Evolutionary conservation across 2,797 vertebrate genomes (phyloP), one percentile per base, ranked within the genome.

Genomic region (Ctenosaura bakeri): DNA sequence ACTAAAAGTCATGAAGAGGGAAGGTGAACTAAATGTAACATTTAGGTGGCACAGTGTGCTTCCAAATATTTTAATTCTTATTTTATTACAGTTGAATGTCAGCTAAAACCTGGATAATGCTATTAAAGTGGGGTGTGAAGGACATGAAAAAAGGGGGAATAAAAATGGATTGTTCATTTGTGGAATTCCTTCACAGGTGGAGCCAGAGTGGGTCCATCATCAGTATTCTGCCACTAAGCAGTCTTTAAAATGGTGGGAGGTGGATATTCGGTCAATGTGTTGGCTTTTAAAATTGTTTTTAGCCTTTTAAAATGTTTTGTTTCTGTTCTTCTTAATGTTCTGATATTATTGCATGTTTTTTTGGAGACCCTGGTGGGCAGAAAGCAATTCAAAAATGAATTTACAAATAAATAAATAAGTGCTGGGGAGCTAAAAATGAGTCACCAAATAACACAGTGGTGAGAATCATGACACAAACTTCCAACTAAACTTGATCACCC

Each of bases 361-460:
- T 77, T 74, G n/a, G 24, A 20, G n/a, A 6, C 35, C n/a, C n/a
- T 74, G 73, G 73, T 74, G 73, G 73, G 73, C n/a, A 74, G 35
- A 20, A 74, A 74, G 35, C 16, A 20, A 38, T 74, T 74, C 35
- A 74, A 35, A 74, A 74, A 74, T 38, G 38, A 35, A 38, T 38
- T 9, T 66, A 64, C n/a, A 73, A 74, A 35, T 74, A 74, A 74
- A 66, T 29, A 87, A 90, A 79, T 64, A 85, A 74, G 62, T 93
- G 91, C 42, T 71, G 77, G 86, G 78, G 94, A 92, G 89, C 84
- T 69, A n/a, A 35, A 88, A 46, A 78, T 66, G 56, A 73, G 88
- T 81, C 92, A 88, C 52, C 90, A 92, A 64, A 56, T 14, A 50
- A 94, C 90, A 71, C 92, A 91, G 90, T 84, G 22, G 82, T 91